A percentile compares a stretch with the other conserved stretches of the same genome.
These are phyloP conservation scores for Oscheius sp. DNA, from an alignment of 2,888 invertebrate species.

Conservation along the genomic window DNA sequence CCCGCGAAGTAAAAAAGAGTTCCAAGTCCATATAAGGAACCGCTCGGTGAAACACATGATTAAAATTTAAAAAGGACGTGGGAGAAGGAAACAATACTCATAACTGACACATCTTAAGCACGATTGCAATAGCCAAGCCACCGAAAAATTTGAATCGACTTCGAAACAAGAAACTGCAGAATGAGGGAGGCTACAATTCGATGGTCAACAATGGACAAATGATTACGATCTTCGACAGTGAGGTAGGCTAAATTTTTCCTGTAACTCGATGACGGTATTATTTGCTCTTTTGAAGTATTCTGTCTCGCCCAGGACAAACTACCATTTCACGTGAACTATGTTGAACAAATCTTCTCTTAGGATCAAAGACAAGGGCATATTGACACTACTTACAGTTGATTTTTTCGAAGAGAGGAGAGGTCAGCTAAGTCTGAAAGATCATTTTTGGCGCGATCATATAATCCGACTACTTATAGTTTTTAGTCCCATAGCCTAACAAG, in stretches of 20 bases:
- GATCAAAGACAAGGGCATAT: no score
- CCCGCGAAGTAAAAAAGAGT: no score
- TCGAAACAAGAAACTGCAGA: conserved; percentile 22
- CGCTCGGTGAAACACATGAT: no score
- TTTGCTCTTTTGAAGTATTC: conserved; percentile 18
- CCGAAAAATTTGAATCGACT: conserved; percentile 31
- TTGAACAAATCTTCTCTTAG: neutral
- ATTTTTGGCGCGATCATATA: no score
- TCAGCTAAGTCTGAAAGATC: no score
- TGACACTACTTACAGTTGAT: no score
- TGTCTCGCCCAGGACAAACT: conserved; percentile 17
- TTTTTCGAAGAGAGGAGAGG: no score
- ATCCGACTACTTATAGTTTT: no score
- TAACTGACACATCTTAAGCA: neutral
- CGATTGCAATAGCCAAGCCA: conserved; percentile 22
- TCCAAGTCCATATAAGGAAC: no score
- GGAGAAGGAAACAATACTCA: no score
- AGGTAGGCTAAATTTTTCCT: neutral
- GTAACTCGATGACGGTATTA: neutral
- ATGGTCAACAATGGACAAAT: conserved; percentile 22
- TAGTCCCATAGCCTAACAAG: no score
- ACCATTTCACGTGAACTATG: conserved; percentile 5
- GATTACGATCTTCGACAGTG: conserved; percentile 20
- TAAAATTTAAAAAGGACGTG: no score
- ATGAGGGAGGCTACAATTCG: conserved; percentile 9